Conservation (phyloP, 1,140 invertebrate species). For the Drusus annulatus region DNA sequence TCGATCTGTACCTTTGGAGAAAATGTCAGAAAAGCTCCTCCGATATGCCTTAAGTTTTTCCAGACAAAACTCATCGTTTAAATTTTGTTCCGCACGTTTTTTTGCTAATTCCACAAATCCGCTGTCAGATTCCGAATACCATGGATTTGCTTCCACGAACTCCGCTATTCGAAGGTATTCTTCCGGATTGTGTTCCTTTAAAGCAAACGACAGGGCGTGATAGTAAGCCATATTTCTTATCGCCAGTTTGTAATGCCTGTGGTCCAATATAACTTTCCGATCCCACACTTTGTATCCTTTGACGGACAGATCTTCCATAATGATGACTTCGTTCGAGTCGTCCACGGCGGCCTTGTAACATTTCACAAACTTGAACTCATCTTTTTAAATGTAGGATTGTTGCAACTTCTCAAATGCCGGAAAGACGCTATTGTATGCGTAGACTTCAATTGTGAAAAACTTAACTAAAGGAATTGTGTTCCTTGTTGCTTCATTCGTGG, state of each 20-base stretch:
- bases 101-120: background rate
- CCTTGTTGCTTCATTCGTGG: background rate
- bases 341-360: conserved; percentile 3
- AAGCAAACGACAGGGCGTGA: conserved; percentile 37
- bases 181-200: conserved; percentile 14
- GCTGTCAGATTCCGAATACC: background rate
- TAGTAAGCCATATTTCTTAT: conserved; percentile 29
- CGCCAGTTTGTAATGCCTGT: conserved; percentile 21
- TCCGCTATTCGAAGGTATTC: conserved; percentile 1
- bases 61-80: background rate
- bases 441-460: conserved; percentile 29
- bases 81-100: background rate
- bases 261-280: conserved; percentile 14
- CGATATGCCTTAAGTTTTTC: background rate
- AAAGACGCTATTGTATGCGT: conserved; percentile 17
- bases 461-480: conserved; percentile 3
- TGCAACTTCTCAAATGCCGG: background rate
- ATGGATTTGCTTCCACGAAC: background rate
- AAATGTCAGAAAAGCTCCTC: background rate
- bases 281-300: conserved; percentile 20
- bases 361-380: conserved; percentile 14
- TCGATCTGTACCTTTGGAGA: background rate
- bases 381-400: background rate
- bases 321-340: conserved; percentile 14
- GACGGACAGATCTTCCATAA: conserved; percentile 36